A percentile compares a stretch with the other conserved stretches of the same genome.
Evolutionary conservation across 1,140 invertebrate genomes (phyloP).

Genomic region (Pseudomyrmex dendroicus): DNA sequence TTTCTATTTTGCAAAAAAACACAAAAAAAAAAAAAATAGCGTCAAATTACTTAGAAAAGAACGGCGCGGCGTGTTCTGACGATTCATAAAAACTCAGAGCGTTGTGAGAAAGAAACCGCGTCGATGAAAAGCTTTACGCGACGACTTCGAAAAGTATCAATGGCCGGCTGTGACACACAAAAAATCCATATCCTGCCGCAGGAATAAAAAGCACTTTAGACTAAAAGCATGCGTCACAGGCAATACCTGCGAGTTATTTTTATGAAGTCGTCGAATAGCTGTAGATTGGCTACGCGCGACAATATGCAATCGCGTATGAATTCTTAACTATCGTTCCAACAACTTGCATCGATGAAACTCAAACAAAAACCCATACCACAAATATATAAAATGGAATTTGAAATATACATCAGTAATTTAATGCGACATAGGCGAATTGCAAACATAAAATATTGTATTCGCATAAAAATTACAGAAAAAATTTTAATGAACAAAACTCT

Average conservation of each 20-base stretch:
- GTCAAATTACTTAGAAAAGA: slow-evolving; percentile 47
- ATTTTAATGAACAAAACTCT: neutral
- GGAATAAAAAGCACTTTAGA: slow-evolving; percentile 69
- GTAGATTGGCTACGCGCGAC: neutral
- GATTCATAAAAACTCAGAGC: slow-evolving; percentile 45
- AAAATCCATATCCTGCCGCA: slow-evolving; percentile 64
- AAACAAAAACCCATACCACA: neutral
- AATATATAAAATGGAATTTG: too few relatives aligned
- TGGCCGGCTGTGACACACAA: slow-evolving; percentile 66
- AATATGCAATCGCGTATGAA: slow-evolving; percentile 17
- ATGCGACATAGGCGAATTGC: too few relatives aligned
- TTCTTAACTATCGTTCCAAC: slow-evolving; percentile 24
- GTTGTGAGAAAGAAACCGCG: neutral
- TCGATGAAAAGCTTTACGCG: slow-evolving; percentile 64
- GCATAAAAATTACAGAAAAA: neutral
- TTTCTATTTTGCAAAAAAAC: neutral
- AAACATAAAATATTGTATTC: too few relatives aligned
- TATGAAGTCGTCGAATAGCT: slow-evolving; percentile 54
- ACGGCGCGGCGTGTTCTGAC: neutral
- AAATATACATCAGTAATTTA: too few relatives aligned
- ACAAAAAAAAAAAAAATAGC: neutral
- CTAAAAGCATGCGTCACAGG: slow-evolving; percentile 67
- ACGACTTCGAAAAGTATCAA: slow-evolving; percentile 63
- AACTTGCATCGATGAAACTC: neutral
- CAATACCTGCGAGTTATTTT: slow-evolving; percentile 66